Evolutionary conservation across 1,140 invertebrate species (phyloP).

Genomic region (Atta texana): DNA sequence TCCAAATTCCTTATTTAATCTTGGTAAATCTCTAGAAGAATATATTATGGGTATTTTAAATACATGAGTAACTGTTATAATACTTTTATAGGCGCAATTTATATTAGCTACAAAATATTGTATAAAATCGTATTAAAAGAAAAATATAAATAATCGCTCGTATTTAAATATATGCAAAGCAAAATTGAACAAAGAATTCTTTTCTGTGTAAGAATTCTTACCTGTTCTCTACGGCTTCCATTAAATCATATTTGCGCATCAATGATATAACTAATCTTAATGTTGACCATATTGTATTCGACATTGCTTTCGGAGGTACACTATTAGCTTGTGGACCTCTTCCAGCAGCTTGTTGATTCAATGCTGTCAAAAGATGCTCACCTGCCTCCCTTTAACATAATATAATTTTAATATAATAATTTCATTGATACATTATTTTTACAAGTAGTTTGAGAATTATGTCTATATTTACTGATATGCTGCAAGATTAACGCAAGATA

Average conservation of each 20-base stretch:
- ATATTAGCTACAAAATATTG: conserved; percentile 8
- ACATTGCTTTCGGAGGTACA: conserved; percentile 90
- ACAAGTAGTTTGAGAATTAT: neutral
- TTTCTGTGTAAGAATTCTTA: conserved; percentile 70
- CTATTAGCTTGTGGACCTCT: conserved; percentile 86
- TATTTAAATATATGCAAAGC: too few relatives aligned
- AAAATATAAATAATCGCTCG: too few relatives aligned
- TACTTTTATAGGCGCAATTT: conserved; percentile 23
- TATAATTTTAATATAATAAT: neutral
- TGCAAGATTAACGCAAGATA: conserved; percentile 98
- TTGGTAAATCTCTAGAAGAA: conserved; percentile 87
- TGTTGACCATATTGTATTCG: conserved; percentile 97
- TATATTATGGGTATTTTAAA: conserved; percentile 26
- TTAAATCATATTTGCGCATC: conserved; percentile 93
- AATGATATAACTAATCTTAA: conserved; percentile 95
- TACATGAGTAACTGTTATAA: conserved; percentile 10
- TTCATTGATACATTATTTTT: conserved; percentile 1
- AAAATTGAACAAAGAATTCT: too few relatives aligned
- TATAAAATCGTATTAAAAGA: too few relatives aligned
- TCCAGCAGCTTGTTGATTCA: conserved; percentile 96
- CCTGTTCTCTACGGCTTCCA: conserved; percentile 91
- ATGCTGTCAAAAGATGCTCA: conserved; percentile 96
- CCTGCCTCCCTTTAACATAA: conserved; percentile 92
- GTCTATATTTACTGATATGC: conserved; percentile 91
- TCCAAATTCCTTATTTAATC: conserved; percentile 89